Percentiles rank a stretch among this genome's conserved stretches.
These are phyloP conservation scores for Drepana falcataria DNA, from an alignment of 2,888 invertebrate species.

Conservation along the genomic window DNA sequence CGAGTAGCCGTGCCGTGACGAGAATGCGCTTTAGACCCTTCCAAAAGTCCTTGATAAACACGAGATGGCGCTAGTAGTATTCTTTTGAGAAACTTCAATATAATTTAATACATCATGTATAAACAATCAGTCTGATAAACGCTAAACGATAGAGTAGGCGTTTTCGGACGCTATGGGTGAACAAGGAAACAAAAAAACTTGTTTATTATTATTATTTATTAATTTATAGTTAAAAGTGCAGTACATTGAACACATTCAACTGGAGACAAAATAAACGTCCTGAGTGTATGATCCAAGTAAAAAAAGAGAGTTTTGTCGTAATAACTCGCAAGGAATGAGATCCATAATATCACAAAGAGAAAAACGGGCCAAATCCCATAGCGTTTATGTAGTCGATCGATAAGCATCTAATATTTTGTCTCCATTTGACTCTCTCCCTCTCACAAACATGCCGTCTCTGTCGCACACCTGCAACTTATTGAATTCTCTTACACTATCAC, in stretches of 20 bases:
- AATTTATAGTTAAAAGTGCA: constrained; percentile 70
- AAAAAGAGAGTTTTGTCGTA: constrained; percentile 18
- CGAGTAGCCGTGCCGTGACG: too few species aligned
- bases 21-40: too few species aligned
- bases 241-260: constrained; percentile 58
- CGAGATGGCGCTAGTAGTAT: too few species aligned
- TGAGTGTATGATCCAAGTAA: constrained; percentile 18
- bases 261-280: constrained; percentile 57
- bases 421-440: constrained; percentile 48
- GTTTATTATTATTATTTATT: constrained; percentile 68
- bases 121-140: too few species aligned
- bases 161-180: background rate
- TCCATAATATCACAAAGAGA: constrained; percentile 62
- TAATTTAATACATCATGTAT: too few species aligned
- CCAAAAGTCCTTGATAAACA: too few species aligned
- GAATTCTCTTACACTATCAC: constrained; percentile 21
- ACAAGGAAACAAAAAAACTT: constrained; percentile 34
- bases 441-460: constrained; percentile 37
- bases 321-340: constrained; percentile 51
- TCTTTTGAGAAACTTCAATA: too few species aligned
- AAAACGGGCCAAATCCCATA: constrained; percentile 40
- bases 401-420: constrained; percentile 40
- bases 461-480: constrained; percentile 36
- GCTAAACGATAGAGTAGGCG: too few species aligned
- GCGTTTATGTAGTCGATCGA: constrained; percentile 24